Evolutionary conservation across 2,888 invertebrate species (phyloP), one percentile per base, ranked within the genome.

Genomic region (Alloplasta piceator): DNA sequence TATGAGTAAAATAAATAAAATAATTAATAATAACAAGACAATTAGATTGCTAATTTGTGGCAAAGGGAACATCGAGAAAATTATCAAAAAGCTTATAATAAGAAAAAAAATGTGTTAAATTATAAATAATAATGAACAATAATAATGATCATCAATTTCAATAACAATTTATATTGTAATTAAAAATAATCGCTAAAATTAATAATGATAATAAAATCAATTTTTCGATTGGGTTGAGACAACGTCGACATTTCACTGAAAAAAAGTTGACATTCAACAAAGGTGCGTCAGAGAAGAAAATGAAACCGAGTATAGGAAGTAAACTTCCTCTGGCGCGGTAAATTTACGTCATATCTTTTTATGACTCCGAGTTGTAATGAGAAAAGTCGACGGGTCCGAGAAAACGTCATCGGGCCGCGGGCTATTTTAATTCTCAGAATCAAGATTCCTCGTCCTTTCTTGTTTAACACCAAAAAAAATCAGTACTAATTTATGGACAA

Each of bases 211-310:
- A 26, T 26, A 3, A 26, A 26, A n/a, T n/a, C 26, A 26, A 26
- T 26, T 26, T 26, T 26, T 26, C 3, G 3, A 26, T 26, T 26
- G 26, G 26, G 26, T 26, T 26, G 3, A 3, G 26, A 26, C 26
- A 26, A 26, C 26, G 26, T 26, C 26, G 26, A 26, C 26, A 26
- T 26, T 60, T 78, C 58, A 12, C 9, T 9, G 67, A 41, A 66
- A 67, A 61, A 41, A 10, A 43, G 36, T 68, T 43, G 14, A 56
- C 46, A 39, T n/a, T 10, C 14, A 48, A 46, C 55, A 46, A 41
- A 66, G 64, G 71, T 64, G 77, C 64, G 77, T 66, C 71, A 50
- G 48, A 36, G 55, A 77, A 77, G 58, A n/a, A 41, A 39, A 26
- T 26, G 3, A 26, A 26, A 26, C 26, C 26, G 26, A 26, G 26